Base-by-base conservation (phyloP, 2,113 vertebrate genomes). In the Suricata suricatta region DNA sequence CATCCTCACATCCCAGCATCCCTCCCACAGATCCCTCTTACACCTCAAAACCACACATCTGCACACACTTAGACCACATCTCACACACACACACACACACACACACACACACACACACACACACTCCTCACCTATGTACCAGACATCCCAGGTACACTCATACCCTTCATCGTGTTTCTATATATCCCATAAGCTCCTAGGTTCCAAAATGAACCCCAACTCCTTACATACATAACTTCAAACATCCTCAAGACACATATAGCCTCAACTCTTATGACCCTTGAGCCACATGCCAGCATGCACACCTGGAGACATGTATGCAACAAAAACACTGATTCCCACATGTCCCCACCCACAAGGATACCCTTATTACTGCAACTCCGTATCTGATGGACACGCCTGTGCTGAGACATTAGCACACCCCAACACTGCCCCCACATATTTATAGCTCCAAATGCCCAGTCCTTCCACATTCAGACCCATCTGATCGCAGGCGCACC, bases 381-480 rank as follows among this genome's bases (percentile, higher is more conserved):
- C 35, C 57, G 1, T 33, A 38, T 35, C 38, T n/a, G 68, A 82
- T 12, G 54, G 60, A 52, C 79, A 71, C 1, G 25, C 27, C 64
- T 33, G 19, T 54, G 31, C 41, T 64, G 31, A 38, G 50, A 50
- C 31, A 50, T 74, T 38, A 41, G 76, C 25, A 76, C 21, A 63
- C 29, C 54, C 57, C 57, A 64, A 60, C 71, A 35, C 25, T 4
- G 35, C 71, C 66, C 17, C 90, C 72, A 47, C 29, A 25, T n/a
- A 41, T 17, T 83, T 52, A 4, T 50, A 63, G 54, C 64, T 83
- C 80, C 79, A 44, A 60, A 74, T 41, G 84, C 19, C 88, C 85
- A 87, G 52, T 52, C 79, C 93, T 96, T 87, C 72, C 72, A 93
- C 63, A 35, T 33, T 68, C 68, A 38, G 79, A 96, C 72, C 77